Conservation (phyloP, 2,113 vertebrate genomes). For the Apteryx mantelli region DNA sequence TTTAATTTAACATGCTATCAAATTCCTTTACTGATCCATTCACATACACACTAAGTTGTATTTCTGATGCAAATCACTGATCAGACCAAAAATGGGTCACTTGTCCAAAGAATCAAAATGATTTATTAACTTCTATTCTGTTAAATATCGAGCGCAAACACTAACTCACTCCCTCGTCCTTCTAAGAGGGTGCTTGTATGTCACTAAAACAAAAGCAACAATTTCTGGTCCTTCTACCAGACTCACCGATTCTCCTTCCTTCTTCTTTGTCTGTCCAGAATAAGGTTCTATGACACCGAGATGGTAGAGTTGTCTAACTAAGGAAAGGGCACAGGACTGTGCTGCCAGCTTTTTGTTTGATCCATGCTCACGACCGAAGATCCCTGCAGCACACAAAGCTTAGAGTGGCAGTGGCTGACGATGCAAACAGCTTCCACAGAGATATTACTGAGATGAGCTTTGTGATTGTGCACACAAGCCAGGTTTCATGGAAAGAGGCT, state of each 20-base stretch:
- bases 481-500: not conserved
- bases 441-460: not conserved
- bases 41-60: not conserved
- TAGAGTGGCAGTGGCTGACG: not conserved
- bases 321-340: constrained; percentile 93
- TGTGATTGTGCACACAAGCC: not conserved
- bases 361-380: constrained; percentile 92
- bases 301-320: constrained; percentile 95
- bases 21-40: not conserved
- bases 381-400: constrained; percentile 78
- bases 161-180: not conserved
- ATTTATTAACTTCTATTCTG: not conserved
- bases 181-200: not conserved
- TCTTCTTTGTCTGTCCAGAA: constrained; percentile 92
- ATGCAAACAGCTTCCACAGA: not conserved
- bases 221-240: not conserved
- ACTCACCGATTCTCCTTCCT: constrained; percentile 91
- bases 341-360: constrained; percentile 98
- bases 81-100: not conserved
- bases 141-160: not conserved
- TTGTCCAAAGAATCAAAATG: not conserved
- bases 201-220: not conserved
- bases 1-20: not conserved
- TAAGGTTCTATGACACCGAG: constrained; percentile 91
- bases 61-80: not conserved